phyloP scores from a whole-genome alignment of 2,113 vertebrate genomes.

The Tragelaphus imberbis region DNA sequence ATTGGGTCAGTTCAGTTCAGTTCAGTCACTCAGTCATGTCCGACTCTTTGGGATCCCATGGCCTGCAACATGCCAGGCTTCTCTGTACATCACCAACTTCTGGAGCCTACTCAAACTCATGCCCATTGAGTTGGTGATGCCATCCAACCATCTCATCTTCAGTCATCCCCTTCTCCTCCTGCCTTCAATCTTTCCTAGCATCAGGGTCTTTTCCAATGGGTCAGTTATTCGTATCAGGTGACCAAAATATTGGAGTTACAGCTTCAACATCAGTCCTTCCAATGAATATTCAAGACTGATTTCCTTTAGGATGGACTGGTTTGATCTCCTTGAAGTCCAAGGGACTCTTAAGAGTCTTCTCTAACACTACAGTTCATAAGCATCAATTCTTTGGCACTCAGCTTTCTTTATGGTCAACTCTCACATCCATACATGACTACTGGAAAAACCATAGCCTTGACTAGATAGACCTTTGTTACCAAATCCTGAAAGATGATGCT shows the following conservation, averaged over 20 bases:
- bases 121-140: background rate
- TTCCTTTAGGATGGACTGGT: background rate
- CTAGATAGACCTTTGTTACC: too few relatives aligned
- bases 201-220: background rate
- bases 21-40: background rate
- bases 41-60: rapidly evolving
- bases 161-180: background rate
- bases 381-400: too few relatives aligned
- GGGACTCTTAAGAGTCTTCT: too few relatives aligned
- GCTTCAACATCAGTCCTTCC: background rate
- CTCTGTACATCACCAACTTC: background rate
- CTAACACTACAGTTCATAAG: too few relatives aligned
- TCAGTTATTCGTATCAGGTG: background rate
- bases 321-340: too few relatives aligned
- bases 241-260: background rate
- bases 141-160: background rate
- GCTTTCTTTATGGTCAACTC: too few relatives aligned
- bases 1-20: background rate
- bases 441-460: too few relatives aligned
- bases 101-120: background rate
- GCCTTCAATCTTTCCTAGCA: background rate
- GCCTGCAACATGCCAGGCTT: background rate
- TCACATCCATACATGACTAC: too few relatives aligned
- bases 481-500: too few relatives aligned
- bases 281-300: background rate